Evolutionary conservation across 2,113 vertebrate genomes (phyloP).

Genomic region (Toxotes chatareus): DNA sequence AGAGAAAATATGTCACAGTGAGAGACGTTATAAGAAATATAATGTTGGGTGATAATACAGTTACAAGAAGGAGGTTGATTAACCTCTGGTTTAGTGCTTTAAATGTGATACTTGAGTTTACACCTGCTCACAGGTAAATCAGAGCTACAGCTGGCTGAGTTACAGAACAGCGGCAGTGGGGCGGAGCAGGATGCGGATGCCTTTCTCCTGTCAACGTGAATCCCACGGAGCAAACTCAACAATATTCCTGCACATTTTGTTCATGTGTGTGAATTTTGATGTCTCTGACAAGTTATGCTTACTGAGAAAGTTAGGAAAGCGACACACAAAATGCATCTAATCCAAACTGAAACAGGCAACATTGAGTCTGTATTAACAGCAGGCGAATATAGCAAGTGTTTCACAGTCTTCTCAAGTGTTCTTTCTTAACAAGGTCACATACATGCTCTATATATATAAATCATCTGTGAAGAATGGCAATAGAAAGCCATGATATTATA

Average conservation of each 20-base stretch:
- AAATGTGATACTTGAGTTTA: not conserved
- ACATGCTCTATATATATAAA: slow-evolving; percentile 35
- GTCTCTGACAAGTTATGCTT: slow-evolving; percentile 1
- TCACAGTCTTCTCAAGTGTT: slow-evolving; percentile 16
- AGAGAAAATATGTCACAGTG: not conserved
- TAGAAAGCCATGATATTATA: not conserved
- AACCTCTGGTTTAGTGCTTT: not conserved
- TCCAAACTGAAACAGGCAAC: not conserved
- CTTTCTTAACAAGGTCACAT: slow-evolving; percentile 40
- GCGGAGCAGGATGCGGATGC: not conserved
- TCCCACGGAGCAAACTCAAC: slow-evolving; percentile 10
- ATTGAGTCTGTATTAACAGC: not conserved
- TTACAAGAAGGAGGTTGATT: not conserved
- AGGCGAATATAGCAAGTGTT: slow-evolving; percentile 18
- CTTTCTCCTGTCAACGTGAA: not conserved
- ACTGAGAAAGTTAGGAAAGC: not conserved
- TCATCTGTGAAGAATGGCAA: slow-evolving; percentile 20
- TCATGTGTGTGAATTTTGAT: slow-evolving; percentile 14
- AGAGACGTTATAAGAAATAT: not conserved
- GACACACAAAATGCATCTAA: not conserved
- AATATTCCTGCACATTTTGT: slow-evolving; percentile 8
- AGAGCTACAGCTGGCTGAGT: not conserved
- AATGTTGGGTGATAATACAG: not conserved
- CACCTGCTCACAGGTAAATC: not conserved
- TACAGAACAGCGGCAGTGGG: slow-evolving; percentile 6